Percentiles rank a stretch among this genome's conserved stretches.
Evolutionary conservation across 2,888 invertebrate species (phyloP).

Genomic region (Chorisops tibialis): DNA sequence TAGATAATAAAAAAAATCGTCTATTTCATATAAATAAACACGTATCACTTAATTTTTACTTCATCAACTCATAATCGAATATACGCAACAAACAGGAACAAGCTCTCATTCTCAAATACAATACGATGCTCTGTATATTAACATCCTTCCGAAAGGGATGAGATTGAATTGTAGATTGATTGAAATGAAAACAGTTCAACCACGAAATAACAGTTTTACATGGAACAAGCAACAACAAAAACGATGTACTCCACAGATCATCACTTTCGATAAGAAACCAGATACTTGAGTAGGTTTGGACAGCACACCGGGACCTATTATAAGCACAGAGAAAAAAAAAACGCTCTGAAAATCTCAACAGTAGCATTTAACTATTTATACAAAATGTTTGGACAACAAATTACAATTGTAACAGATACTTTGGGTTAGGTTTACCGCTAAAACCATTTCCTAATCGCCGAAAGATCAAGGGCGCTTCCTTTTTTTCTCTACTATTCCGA

Average conservation of each 20-base stretch:
- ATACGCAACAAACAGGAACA: neutral
- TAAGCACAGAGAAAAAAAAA: neutral
- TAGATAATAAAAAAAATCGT: no score
- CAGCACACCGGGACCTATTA: neutral
- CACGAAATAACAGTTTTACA: slow-evolving; percentile 33
- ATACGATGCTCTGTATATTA: neutral
- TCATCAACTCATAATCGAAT: slow-evolving; percentile 4
- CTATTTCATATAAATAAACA: no score
- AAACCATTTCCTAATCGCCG: slow-evolving; percentile 30
- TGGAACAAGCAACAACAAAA: slow-evolving; percentile 9
- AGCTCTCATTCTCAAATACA: neutral
- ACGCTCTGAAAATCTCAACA: neutral
- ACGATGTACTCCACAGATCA: slow-evolving; percentile 37
- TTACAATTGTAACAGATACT: slow-evolving; percentile 34
- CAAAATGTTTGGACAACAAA: slow-evolving; percentile 35
- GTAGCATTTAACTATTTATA: slow-evolving; percentile 16
- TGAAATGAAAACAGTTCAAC: slow-evolving; percentile 30
- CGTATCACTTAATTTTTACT: neutral
- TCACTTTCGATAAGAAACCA: slow-evolving; percentile 43
- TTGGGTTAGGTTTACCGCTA: slow-evolving; percentile 28
- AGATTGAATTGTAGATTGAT: neutral
- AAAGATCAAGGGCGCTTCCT: slow-evolving; percentile 27
- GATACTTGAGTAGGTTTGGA: slow-evolving; percentile 39
- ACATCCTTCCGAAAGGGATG: neutral
- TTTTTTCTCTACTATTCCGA: slow-evolving; percentile 8